Conservation (phyloP, 2,888 invertebrate species). For the Caenorhabditis uteleia region DNA sequence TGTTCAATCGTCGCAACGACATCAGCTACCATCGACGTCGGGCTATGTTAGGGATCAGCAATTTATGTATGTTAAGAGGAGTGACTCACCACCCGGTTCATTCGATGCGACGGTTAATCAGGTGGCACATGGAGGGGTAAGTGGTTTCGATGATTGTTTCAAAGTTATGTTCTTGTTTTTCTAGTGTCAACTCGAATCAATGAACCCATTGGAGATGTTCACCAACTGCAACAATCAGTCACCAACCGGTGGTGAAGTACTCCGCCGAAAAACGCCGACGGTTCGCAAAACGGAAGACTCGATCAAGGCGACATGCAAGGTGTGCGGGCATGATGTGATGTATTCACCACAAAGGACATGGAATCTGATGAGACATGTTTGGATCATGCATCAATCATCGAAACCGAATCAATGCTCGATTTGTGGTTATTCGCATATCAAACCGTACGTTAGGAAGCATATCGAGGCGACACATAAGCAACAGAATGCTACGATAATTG, state of each 20-base stretch:
- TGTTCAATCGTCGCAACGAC: too few species aligned
- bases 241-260: slow-evolving; percentile 5
- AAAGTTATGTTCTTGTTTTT: not conserved
- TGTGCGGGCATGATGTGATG: slow-evolving; percentile 39
- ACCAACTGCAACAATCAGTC: slow-evolving; percentile 9
- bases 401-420: slow-evolving; percentile 36
- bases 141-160: not conserved
- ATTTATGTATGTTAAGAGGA: slow-evolving; percentile 24
- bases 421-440: slow-evolving; percentile 39
- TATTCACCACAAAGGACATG: slow-evolving; percentile 41
- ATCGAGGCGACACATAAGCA: slow-evolving; percentile 35
- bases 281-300: slow-evolving; percentile 24
- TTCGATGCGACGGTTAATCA: slow-evolving; percentile 31
- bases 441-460: slow-evolving; percentile 39
- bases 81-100: too few species aligned
- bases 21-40: slow-evolving; percentile 31
- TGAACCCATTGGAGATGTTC: slow-evolving; percentile 16
- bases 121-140: slow-evolving; percentile 24
- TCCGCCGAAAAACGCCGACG: slow-evolving; percentile 24
- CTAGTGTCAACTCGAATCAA: not conserved
- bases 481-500: slow-evolving; percentile 20
- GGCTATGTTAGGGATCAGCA: slow-evolving; percentile 4
- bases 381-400: slow-evolving; percentile 43
- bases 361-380: slow-evolving; percentile 41
- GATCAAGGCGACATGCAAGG: slow-evolving; percentile 29